Base-by-base conservation (phyloP, 2,113 vertebrate species). In the Procavia capensis region DNA sequence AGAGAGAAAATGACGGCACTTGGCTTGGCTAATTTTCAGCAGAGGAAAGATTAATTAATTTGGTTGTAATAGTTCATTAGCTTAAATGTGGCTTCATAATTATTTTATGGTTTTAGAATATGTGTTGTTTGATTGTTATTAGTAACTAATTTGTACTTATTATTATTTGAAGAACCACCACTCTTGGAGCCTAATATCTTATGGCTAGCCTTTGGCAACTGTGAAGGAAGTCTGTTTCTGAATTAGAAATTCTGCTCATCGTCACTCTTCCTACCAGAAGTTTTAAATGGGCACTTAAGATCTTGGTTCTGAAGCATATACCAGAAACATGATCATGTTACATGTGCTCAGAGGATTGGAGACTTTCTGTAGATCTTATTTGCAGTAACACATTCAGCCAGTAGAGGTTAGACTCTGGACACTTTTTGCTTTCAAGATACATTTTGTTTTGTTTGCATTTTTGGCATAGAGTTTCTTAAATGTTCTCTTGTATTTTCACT, bases 121-220 rank as follows among this genome's bases (percentile, higher is more conserved):
- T 94, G 24, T 27, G 64, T 92, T 93, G 36, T 92, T 93, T 94
- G 70, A 75, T 94, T 93, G 5, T 34, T 17, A 34, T 91, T 92
- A 47, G 66, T 79, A 82, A 82, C 57, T 90, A 88, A 29, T 95
- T 82, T 74, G 19, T 85, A 61, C 3, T 39, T 84, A 54, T 47
- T 82, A 6, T 94, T 87, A 61, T 79, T 76, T 93, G 76, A 90
- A 54, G 10, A 39, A 20, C 81, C n/a, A 41, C 72, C 16, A n/a
- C 2, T 83, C 66, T 24, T 45, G 36, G 16, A 78, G 31, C 25
- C 2, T 74, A 72, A n/a, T 9, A 20, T 90, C 61, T 81, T 88
- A 72, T 41, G 25, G 43, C 5, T 29, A 72, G 9, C 19, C 34
- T 94, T 85, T 92, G 75, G 61, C 41, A 47, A 39, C 79, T 85